Conservation (phyloP, 1,140 invertebrate genomes). For the Drosophila jambulina region DNA sequence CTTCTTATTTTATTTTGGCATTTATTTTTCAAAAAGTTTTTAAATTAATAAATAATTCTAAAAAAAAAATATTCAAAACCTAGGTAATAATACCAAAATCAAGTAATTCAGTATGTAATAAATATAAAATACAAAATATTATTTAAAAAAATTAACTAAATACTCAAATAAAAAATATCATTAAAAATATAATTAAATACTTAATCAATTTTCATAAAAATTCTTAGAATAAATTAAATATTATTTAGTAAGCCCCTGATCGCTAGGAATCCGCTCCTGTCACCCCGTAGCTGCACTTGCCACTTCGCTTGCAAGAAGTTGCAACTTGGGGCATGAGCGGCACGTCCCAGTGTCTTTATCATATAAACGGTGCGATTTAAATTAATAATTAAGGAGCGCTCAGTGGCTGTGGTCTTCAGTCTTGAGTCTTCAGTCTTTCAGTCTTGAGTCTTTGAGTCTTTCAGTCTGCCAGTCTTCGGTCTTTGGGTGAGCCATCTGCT, state of each 20-base stretch:
- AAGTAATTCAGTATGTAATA: no score
- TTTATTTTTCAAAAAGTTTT: no score
- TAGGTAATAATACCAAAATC: no score
- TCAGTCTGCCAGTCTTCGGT: conserved; percentile 11
- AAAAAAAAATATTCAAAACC: no score
- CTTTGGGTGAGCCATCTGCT: conserved; percentile 18
- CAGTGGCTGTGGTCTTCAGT: conserved; percentile 28
- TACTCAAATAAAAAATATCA: no score
- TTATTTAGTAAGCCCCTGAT: background rate
- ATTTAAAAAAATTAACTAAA: no score
- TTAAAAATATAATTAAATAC: no score
- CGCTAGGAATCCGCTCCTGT: conserved; percentile 15
- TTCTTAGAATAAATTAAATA: background rate
- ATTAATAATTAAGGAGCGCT: conserved; percentile 75
- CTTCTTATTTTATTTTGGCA: no score
- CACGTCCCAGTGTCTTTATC: conserved; percentile 78
- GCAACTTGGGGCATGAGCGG: conserved; percentile 49
- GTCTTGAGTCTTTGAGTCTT: conserved; percentile 7
- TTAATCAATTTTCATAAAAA: no score
- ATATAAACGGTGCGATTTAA: conserved; percentile 82
- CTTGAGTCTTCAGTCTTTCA: background rate
- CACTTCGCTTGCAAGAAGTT: conserved; percentile 44
- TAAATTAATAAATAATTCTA: no score
- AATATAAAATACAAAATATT: no score
- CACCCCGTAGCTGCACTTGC: conserved; percentile 10